These are phyloP conservation scores for Thecocarcelia acutangulata DNA, from an alignment of 2,888 invertebrate genomes.

Conservation along the genomic window DNA sequence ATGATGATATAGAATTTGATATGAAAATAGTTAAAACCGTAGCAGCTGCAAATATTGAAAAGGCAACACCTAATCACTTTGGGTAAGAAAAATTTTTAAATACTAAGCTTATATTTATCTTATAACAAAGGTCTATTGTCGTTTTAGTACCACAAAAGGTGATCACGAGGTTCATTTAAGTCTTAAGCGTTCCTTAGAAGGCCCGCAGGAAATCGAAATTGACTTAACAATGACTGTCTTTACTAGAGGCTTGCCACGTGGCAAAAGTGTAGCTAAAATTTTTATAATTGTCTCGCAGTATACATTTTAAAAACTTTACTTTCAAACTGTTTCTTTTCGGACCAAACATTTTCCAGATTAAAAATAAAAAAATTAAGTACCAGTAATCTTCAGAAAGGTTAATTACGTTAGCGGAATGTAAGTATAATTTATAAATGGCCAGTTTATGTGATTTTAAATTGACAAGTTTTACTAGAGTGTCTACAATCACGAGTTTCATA, in stretches of 20 bases:
- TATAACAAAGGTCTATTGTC: not conserved
- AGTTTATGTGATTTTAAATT: no score
- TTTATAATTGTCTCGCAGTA: slow-evolving; percentile 93
- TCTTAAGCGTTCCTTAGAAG: slow-evolving; percentile 87
- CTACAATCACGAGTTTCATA: no score
- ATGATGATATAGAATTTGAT: slow-evolving; percentile 88
- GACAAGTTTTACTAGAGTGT: no score
- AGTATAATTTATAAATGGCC: no score
- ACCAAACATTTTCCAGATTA: no score
- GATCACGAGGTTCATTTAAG: slow-evolving; percentile 89
- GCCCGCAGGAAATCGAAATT: slow-evolving; percentile 95
- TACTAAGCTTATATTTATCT: not conserved
- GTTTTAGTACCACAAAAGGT: slow-evolving; percentile 82
- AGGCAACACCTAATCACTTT: slow-evolving; percentile 84
- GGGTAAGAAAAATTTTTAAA: slow-evolving; percentile 79
- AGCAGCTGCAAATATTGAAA: slow-evolving; percentile 84
- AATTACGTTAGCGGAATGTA: no score
- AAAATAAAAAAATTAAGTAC: no score
- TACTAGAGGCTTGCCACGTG: slow-evolving; percentile 87
- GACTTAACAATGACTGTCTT: slow-evolving; percentile 93
- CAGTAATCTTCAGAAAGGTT: no score
- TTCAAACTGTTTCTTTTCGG: no score
- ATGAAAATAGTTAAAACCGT: slow-evolving; percentile 86
- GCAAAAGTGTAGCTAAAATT: slow-evolving; percentile 92
- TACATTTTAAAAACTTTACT: slow-evolving; percentile 84